Conservation (phyloP, 2,797 vertebrate species). For the Nyctalus aviator region DNA sequence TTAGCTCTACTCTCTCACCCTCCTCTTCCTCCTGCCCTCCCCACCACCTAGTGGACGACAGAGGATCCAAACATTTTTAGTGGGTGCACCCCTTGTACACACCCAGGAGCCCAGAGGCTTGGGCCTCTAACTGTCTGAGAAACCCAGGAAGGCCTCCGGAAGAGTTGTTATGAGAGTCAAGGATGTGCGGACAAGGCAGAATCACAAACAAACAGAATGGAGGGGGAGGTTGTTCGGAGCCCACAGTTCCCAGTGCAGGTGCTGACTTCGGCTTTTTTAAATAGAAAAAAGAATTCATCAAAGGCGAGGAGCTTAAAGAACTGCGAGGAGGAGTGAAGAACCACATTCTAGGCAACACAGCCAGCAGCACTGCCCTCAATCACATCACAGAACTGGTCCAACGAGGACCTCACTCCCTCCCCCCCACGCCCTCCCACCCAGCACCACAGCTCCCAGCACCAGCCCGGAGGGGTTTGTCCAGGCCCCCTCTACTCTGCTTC, state of each 20-base stretch:
- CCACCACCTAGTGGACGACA: not conserved
- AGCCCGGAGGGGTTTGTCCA: not conserved
- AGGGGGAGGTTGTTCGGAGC: not conserved
- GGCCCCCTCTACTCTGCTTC: not conserved
- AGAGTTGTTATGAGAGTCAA: not conserved
- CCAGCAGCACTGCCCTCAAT: not conserved
- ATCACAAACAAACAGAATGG: not conserved
- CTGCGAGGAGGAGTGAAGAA: not conserved
- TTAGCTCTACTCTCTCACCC: not conserved
- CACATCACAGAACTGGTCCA: not conserved
- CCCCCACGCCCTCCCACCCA: rapidly evolving
- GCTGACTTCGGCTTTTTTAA: not conserved
- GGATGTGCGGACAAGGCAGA: not conserved
- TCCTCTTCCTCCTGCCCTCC: not conserved
- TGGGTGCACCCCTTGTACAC: not conserved
- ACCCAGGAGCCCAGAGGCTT: not conserved
- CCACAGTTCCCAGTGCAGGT: not conserved
- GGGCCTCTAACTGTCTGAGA: not conserved
- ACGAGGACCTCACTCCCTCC: not conserved
- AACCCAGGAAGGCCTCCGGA: conserved; percentile 12
- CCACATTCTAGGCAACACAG: not conserved
- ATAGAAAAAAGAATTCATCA: not conserved
- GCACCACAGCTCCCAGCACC: not conserved
- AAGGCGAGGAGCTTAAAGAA: not conserved
- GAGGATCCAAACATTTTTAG: not conserved